Percentiles rank a stretch among this genome's conserved stretches.
These are phyloP conservation scores for Pemphredon lugubris DNA, from an alignment of 2,888 invertebrate genomes.

Conservation along the genomic window DNA sequence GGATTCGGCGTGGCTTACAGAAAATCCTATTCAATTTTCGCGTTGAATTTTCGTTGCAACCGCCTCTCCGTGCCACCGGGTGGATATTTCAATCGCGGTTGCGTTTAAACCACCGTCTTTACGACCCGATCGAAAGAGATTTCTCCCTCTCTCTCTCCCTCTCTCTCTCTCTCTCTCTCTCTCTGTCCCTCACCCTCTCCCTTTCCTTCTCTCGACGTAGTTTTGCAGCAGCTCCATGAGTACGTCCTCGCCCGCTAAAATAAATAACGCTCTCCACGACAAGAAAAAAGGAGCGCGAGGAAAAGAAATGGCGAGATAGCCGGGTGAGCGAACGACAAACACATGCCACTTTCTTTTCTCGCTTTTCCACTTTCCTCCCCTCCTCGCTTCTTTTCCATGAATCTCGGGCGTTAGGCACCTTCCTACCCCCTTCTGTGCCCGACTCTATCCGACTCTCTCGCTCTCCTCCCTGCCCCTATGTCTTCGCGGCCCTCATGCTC, in stretches of 20 bases:
- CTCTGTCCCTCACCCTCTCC: background rate
- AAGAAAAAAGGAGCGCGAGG: slow-evolving; percentile 16
- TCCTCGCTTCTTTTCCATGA: slow-evolving; percentile 26
- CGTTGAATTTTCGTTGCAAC: background rate
- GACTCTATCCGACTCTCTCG: background rate
- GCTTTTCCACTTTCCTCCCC: slow-evolving; percentile 31
- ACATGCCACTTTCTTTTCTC: slow-evolving; percentile 47
- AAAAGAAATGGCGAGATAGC: slow-evolving; percentile 29
- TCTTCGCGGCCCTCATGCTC: background rate
- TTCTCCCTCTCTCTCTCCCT: background rate
- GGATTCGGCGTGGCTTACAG: background rate
- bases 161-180: background rate
- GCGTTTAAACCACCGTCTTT: slow-evolving; percentile 30
- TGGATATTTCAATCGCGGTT: slow-evolving; percentile 29
- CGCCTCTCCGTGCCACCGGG: background rate
- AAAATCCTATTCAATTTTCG: background rate
- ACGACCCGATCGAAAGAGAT: slow-evolving; percentile 33
- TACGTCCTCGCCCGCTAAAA: slow-evolving; percentile 53
- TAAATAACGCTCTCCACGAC: slow-evolving; percentile 49
- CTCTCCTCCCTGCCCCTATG: slow-evolving; percentile 3
- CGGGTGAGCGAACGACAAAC: slow-evolving; percentile 60
- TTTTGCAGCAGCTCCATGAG: slow-evolving; percentile 25
- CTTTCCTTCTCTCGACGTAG: background rate
- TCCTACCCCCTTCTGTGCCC: slow-evolving; percentile 19
- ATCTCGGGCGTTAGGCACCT: slow-evolving; percentile 25